Conservation (phyloP, 1,140 invertebrate genomes). For the Homalodisca vitripennis region DNA sequence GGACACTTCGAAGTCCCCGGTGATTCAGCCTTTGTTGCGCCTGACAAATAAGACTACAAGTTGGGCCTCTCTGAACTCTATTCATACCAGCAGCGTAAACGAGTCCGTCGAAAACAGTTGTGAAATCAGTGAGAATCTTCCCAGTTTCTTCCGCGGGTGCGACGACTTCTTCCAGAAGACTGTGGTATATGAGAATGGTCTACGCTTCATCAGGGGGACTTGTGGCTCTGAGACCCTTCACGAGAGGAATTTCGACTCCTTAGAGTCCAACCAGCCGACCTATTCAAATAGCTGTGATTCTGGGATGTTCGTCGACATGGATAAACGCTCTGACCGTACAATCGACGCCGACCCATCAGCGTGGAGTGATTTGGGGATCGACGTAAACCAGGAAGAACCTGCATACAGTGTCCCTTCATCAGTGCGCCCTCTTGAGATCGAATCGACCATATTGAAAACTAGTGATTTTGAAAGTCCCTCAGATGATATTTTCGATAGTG, state of each 20-base stretch:
- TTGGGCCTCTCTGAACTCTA: neutral
- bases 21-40: neutral
- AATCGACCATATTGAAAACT: no score
- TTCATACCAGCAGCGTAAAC: no score
- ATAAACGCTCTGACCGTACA: neutral
- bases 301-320: conserved; percentile 13
- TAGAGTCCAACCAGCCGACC: neutral
- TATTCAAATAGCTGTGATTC: conserved; percentile 4
- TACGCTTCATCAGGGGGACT: neutral
- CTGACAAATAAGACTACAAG: conserved; percentile 1
- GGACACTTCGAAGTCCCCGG: neutral
- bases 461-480: neutral
- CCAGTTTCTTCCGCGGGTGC: neutral
- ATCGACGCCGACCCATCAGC: neutral
- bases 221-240: neutral
- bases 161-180: conserved; percentile 5
- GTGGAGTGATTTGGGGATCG: neutral
- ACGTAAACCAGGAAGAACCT: conserved; percentile 1
- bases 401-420: neutral
- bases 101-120: neutral
- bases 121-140: neutral
- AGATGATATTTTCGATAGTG: neutral
- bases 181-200: conserved; percentile 13
- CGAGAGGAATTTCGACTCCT: neutral
- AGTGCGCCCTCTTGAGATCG: neutral